These are phyloP conservation scores for Istiophorus platypterus DNA, from an alignment of 2,113 vertebrate genomes.

Conservation along the genomic window DNA sequence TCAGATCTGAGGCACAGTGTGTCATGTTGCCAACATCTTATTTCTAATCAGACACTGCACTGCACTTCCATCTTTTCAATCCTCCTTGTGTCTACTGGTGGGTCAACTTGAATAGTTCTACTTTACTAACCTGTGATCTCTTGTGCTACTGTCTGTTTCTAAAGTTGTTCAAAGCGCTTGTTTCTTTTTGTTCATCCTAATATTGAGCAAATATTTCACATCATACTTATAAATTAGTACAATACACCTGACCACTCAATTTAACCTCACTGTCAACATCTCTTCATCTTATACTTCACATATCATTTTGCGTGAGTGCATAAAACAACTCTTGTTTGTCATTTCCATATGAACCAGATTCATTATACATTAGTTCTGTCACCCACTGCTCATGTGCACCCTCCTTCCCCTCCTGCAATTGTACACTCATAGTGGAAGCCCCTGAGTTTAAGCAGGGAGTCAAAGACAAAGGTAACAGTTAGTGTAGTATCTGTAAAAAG, in stretches of 20 bases:
- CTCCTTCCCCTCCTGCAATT: too few species aligned
- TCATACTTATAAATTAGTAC: neutral
- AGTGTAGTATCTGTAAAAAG: neutral
- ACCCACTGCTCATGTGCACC: neutral
- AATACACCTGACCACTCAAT: neutral
- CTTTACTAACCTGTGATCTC: conserved; percentile 31
- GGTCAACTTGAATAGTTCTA: conserved; percentile 1
- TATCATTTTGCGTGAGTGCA: neutral
- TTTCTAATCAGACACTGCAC: conserved; percentile 11
- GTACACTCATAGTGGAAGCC: too few species aligned
- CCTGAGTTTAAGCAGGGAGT: neutral
- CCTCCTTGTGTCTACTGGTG: neutral
- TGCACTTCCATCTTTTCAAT: neutral
- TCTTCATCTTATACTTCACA: neutral
- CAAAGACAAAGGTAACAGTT: neutral
- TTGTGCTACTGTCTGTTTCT: neutral
- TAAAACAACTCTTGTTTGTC: neutral
- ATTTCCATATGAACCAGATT: neutral
- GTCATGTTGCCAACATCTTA: neutral
- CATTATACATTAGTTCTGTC: neutral
- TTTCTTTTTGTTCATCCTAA: neutral
- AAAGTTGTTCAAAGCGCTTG: neutral
- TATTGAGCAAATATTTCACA: neutral
- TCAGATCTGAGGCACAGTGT: neutral
- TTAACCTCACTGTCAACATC: neutral